Evolutionary conservation across 2,888 invertebrate genomes (phyloP).

Genomic region (Agrotis ipsilon): DNA sequence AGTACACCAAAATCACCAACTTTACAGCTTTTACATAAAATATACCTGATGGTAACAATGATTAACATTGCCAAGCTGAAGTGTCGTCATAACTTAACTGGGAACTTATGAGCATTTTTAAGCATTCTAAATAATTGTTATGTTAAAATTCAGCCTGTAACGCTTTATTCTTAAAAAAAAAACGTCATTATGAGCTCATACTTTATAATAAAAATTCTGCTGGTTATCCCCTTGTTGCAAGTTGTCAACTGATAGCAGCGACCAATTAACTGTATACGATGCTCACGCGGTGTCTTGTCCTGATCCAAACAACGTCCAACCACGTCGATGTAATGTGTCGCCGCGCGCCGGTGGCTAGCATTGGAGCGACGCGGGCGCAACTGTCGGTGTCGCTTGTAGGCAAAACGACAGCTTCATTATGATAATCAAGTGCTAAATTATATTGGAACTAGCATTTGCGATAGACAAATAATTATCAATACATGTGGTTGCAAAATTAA

Average conservation of each 20-base stretch:
- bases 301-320: constrained; percentile 10
- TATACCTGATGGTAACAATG: too few species aligned
- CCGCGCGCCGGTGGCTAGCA: constrained; percentile 10
- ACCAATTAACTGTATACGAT: constrained; percentile 47
- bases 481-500: too few species aligned
- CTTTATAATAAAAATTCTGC: constrained; percentile 35
- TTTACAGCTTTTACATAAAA: not conserved
- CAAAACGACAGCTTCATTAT: constrained; percentile 13
- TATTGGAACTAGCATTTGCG: not conserved
- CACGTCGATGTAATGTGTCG: constrained; percentile 25
- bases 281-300: constrained; percentile 20
- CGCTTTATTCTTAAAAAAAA: not conserved
- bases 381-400: constrained; percentile 6
- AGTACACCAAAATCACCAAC: not conserved
- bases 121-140: not conserved
- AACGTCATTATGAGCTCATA: constrained; percentile 17
- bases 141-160: not conserved
- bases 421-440: not conserved
- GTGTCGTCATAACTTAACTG: not conserved
- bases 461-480: not conserved
- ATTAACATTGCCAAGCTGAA: not conserved
- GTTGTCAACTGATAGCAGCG: constrained; percentile 48
- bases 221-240: constrained; percentile 30
- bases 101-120: too few species aligned
- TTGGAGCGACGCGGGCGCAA: constrained; percentile 1